Percentiles rank a stretch among this genome's conserved stretches.
phyloP scores from a whole-genome alignment of 2,113 vertebrate genomes.

The Bettongia penicillata region DNA sequence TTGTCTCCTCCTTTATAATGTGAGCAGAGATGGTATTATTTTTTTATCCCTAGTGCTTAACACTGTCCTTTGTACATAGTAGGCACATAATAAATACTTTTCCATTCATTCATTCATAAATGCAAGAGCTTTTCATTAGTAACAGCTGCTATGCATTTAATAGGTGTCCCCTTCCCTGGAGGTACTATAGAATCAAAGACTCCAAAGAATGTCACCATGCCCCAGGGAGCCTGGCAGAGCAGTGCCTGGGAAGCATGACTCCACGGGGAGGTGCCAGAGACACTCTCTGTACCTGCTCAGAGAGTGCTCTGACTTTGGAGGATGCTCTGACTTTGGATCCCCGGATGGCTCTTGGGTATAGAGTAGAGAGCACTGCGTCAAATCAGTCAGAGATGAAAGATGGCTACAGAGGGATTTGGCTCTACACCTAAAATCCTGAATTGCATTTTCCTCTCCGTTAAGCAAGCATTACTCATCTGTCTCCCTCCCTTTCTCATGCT shows the following conservation, averaged over 20 bases:
- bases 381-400: constrained; percentile 31
- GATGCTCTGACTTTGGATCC: neutral
- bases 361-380: neutral
- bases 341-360: neutral
- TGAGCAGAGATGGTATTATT: neutral
- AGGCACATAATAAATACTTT: neutral
- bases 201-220: neutral
- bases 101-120: neutral
- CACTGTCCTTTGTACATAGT: neutral
- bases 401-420: constrained; percentile 38
- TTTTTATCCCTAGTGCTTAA: neutral
- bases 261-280: neutral
- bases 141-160: neutral
- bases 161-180: neutral
- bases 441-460: constrained; percentile 51
- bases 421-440: constrained; percentile 47
- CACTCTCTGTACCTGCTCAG: neutral
- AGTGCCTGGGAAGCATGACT: neutral
- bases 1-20: neutral
- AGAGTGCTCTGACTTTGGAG: neutral
- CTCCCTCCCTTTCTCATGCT: neutral
- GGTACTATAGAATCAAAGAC: neutral
- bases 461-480: constrained; percentile 45
- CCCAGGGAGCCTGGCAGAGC: neutral
- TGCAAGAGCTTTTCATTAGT: neutral